Percentiles rank a stretch among this genome's conserved stretches.
Evolutionary conservation across 2,888 invertebrate species (phyloP).

Genomic region (Beris chalybata): DNA sequence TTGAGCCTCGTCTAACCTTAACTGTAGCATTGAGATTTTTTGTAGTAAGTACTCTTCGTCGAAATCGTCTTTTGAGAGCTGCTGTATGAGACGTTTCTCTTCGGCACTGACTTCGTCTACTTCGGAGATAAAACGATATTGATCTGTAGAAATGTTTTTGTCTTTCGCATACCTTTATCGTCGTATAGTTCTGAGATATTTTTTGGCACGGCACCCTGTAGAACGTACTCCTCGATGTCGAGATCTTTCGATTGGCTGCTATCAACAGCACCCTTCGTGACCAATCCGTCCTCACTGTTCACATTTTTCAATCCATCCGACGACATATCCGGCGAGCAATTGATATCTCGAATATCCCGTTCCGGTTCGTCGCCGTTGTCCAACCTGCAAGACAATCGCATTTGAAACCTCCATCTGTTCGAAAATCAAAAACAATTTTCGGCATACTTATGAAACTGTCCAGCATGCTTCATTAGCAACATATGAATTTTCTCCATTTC

Average conservation of each 20-base stretch:
- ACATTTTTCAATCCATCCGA: constrained; percentile 57
- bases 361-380: constrained; percentile 53
- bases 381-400: constrained; percentile 1
- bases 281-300: constrained; percentile 56
- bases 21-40: constrained; percentile 67
- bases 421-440: neutral
- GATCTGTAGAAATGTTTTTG: neutral
- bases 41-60: constrained; percentile 65
- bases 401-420: neutral
- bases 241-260: constrained; percentile 50
- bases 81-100: constrained; percentile 56
- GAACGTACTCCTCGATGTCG: constrained; percentile 63
- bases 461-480: constrained; percentile 68
- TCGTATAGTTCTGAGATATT: constrained; percentile 58
- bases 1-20: constrained; percentile 72
- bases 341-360: constrained; percentile 53
- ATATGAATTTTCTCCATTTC: constrained; percentile 80
- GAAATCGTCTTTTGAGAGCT: constrained; percentile 58
- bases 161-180: constrained; percentile 41
- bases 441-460: constrained; percentile 64
- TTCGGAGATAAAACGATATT: constrained; percentile 31
- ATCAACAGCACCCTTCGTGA: constrained; percentile 47
- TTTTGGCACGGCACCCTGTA: constrained; percentile 67
- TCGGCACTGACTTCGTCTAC: constrained; percentile 53
- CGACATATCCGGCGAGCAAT: constrained; percentile 55